Evolutionary conservation across 1,140 invertebrate species (phyloP).

Genomic region (Macrotrachela quadricornifera): DNA sequence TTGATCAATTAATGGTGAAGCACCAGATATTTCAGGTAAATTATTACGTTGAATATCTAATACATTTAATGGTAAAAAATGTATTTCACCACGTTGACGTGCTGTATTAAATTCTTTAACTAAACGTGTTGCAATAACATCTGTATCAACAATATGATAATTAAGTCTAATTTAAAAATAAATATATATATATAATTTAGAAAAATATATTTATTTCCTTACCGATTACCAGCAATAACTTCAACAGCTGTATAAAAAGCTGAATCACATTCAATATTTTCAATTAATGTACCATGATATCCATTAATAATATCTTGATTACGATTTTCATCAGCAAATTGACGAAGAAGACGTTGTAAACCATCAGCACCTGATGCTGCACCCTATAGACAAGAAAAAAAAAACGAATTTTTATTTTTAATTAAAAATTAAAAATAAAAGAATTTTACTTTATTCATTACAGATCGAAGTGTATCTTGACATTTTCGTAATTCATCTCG

Average conservation of each 20-base stretch:
- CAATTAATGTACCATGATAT: constrained; percentile 85
- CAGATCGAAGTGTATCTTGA: constrained; percentile 68
- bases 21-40: constrained; percentile 54
- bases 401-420: too few species aligned
- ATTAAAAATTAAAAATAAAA: constrained; percentile 55
- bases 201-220: too few species aligned
- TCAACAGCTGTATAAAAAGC: constrained; percentile 94
- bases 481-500: constrained; percentile 87
- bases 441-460: too few species aligned
- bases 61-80: constrained; percentile 92
- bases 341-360: too few species aligned
- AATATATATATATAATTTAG: too few species aligned
- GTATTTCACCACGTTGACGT: constrained; percentile 81
- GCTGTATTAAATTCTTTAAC: constrained; percentile 93
- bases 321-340: constrained; percentile 12
- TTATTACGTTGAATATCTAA: constrained; percentile 68
- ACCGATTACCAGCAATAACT: constrained; percentile 78
- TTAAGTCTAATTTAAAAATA: constrained; percentile 44
- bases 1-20: constrained; percentile 69
- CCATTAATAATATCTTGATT: constrained; percentile 48
- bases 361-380: too few species aligned
- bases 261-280: constrained; percentile 89
- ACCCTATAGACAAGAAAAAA: too few species aligned
- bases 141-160: constrained; percentile 93
- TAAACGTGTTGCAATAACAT: constrained; percentile 85